Percentiles rank a stretch among this genome's conserved stretches.
Conservation (phyloP, 2,888 invertebrate genomes). For the Muschampia plurimacula region DNA sequence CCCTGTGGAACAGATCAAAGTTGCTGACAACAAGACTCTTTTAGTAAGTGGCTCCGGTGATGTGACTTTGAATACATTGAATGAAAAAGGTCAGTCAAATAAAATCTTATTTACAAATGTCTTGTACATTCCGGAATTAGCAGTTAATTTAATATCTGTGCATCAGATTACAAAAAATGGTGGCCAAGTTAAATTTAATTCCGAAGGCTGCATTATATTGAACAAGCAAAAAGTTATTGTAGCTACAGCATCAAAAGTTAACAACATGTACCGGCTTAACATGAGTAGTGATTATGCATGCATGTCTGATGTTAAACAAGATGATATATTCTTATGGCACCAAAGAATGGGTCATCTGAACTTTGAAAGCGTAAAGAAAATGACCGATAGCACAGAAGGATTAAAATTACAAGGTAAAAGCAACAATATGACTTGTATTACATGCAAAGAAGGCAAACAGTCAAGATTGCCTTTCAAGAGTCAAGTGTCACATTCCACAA, state of each 20-base stretch:
- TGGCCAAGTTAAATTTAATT: not conserved
- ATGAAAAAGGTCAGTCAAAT: not conserved
- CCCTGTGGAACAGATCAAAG: too few species aligned
- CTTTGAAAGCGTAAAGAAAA: not conserved
- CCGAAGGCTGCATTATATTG: not conserved
- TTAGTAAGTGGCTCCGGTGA: too few species aligned
- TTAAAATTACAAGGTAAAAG: not conserved
- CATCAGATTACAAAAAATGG: not conserved
- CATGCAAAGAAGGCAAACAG: not conserved
- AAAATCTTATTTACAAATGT: not conserved
- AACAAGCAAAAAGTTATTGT: not conserved
- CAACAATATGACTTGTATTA: not conserved
- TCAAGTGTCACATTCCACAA: not conserved
- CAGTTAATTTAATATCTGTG: not conserved
- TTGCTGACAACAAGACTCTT: too few species aligned
- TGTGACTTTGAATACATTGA: not conserved
- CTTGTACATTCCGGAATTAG: not conserved
- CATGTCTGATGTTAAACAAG: not conserved
- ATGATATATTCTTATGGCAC: not conserved
- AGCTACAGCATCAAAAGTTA: not conserved
- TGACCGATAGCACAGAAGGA: not conserved
- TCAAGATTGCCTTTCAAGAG: constrained; percentile 1
- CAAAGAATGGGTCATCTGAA: not conserved
- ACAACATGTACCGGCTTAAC: not conserved
- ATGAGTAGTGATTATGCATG: not conserved